Base-by-base conservation (phyloP, 1,140 invertebrate genomes). In the Anastrepha obliqua region DNA sequence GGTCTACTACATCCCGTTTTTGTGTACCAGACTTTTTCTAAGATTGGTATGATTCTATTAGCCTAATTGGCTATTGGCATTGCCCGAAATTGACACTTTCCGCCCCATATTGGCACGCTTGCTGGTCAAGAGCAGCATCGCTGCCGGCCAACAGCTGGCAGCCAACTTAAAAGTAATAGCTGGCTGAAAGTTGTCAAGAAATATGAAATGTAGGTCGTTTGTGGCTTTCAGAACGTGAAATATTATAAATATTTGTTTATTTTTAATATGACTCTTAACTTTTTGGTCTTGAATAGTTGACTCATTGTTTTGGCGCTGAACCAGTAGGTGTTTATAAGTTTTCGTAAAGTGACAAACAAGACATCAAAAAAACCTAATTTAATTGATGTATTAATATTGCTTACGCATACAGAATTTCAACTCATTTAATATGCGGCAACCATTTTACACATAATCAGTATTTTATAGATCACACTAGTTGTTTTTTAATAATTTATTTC, bases 361-460 rank as follows among this genome's bases (percentile, higher is more conserved):
- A 55, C 44, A 81, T 55, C n/a, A 47, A 81, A 58, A n/a, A 11
- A 29, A 51, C 13, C 47, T 42, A 44, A 74, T 74, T 74, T 74
- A 81, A 81, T 81, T 81, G 74, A 81, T 81, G n/a, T 81, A 81
- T 81, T 81, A 81, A 81, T 81, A 81, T 3, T 51, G 74, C 44
- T 81, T 81, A 81, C 74, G 47, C 47, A 81, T 81, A 29, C 8
- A 47, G 51, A 81, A 8, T 55, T 9, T 55, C 74, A 55, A 29
- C 47, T 81, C 47, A 81, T 81, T 81, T 81, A 51, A 55, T 55
- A 81, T 81, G 17, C 74, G 47, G 15, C 17, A 20, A 42, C n/a
- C 44, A 29, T 55, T 81, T 74, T 47, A 17, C 70, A 29, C 44
- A 47, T 47, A 47, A 74, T 74, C 17, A 74, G 70, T 74, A 7